Percentiles rank a stretch among this genome's conserved stretches.
Conservation (phyloP, 2,888 invertebrate genomes). For the Caenorhabditis afra region DNA sequence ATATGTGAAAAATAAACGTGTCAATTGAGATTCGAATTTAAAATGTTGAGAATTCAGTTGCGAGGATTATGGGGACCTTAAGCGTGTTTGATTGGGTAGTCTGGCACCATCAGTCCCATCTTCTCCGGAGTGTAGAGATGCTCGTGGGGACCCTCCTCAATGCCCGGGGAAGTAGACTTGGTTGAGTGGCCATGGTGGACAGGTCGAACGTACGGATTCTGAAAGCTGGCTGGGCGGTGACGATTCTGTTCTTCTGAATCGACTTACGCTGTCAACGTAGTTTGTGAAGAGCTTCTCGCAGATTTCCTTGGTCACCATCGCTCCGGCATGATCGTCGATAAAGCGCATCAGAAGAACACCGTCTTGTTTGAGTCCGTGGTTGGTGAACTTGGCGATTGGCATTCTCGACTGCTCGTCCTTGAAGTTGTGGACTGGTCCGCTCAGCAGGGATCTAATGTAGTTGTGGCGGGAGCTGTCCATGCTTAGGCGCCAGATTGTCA, state of each 20-base stretch:
- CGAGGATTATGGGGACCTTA: conserved; percentile 26
- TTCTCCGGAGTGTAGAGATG: conserved; percentile 67
- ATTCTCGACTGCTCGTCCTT: conserved; percentile 37
- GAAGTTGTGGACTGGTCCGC: conserved; percentile 49
- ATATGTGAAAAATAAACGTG: conserved; percentile 11
- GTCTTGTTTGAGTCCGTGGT: conserved; percentile 75
- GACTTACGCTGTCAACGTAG: conserved; percentile 67
- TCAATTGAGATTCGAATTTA: conserved; percentile 48
- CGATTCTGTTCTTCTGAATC: too few relatives aligned
- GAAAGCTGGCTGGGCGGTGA: conserved; percentile 7
- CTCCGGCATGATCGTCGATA: conserved; percentile 80
- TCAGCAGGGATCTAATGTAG: conserved; percentile 53
- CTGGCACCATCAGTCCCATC: conserved; percentile 66
- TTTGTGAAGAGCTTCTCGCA: conserved; percentile 73
- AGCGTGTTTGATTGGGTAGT: conserved; percentile 60
- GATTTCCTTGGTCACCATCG: conserved; percentile 79
- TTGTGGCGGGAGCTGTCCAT: conserved; percentile 64
- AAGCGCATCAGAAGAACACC: conserved; percentile 79
- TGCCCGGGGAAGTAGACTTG: conserved; percentile 75
- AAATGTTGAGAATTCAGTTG: conserved; percentile 52
- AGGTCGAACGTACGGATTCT: conserved; percentile 44
- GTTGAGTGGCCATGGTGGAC: conserved; percentile 64
- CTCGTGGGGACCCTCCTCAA: conserved; percentile 68
- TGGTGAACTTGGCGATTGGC: conserved; percentile 64
- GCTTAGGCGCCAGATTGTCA: conserved; percentile 80